phyloP scores from a whole-genome alignment of 2,888 invertebrate genomes.

The Pterostichus niger region DNA sequence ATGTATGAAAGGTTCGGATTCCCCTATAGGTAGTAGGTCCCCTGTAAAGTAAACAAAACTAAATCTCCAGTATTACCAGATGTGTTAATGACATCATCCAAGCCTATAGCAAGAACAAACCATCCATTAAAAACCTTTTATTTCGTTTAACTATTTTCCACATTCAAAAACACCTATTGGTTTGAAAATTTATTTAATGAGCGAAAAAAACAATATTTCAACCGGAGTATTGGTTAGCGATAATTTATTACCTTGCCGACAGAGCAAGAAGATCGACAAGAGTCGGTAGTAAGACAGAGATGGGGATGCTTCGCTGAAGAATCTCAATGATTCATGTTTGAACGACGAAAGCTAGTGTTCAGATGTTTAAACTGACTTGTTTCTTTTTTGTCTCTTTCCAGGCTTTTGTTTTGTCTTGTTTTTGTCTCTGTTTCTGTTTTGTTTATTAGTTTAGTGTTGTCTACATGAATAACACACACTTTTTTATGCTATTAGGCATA shows the following conservation, averaged over 20 bases:
- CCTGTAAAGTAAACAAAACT: too few relatives aligned
- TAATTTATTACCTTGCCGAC: slow-evolving; percentile 73
- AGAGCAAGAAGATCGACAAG: slow-evolving; percentile 10
- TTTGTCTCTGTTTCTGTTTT: slow-evolving; percentile 55
- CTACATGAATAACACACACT: slow-evolving; percentile 29
- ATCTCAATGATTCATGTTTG: slow-evolving; percentile 76
- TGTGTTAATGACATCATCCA: too few relatives aligned
- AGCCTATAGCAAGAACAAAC: neutral
- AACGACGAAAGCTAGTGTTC: slow-evolving; percentile 77
- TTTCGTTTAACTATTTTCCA: slow-evolving; percentile 66
- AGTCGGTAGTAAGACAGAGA: slow-evolving; percentile 12
- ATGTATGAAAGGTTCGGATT: too few relatives aligned
- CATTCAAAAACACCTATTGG: slow-evolving; percentile 74
- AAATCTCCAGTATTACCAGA: too few relatives aligned
- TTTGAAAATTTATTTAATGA: slow-evolving; percentile 77
- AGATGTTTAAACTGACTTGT: slow-evolving; percentile 74
- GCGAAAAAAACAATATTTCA: slow-evolving; percentile 76
- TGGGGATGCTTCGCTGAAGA: slow-evolving; percentile 69
- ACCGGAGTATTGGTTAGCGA: slow-evolving; percentile 75
- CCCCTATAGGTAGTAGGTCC: too few relatives aligned
- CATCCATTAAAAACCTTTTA: slow-evolving; percentile 17
- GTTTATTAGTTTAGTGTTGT: slow-evolving; percentile 48
- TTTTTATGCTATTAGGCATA: slow-evolving; percentile 48
- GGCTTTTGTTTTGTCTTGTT: slow-evolving; percentile 70
- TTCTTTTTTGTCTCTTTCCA: slow-evolving; percentile 53